Conservation (phyloP, 2,113 vertebrate genomes). For the Connochaetes taurinus region DNA sequence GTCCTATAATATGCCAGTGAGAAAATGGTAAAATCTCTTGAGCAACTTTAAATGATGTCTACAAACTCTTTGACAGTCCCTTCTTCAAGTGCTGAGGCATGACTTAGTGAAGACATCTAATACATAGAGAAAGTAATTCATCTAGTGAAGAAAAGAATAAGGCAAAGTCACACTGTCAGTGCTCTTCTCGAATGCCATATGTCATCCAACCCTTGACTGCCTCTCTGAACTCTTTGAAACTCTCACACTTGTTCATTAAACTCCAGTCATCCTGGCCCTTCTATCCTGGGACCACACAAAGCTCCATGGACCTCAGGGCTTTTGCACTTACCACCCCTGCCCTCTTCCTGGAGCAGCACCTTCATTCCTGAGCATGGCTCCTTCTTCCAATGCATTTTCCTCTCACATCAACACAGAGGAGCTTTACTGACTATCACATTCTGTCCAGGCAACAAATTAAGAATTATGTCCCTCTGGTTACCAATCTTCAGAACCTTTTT, state of each 20-base stretch:
- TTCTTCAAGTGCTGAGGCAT: background rate
- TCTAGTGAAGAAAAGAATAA: background rate
- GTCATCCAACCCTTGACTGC: background rate
- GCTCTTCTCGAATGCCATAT: background rate
- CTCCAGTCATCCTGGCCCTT: background rate
- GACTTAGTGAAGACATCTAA: background rate
- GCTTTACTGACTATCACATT: background rate
- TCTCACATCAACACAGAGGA: background rate
- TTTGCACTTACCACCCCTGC: too few relatives aligned
- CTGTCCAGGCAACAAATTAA: background rate
- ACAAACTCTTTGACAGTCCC: background rate
- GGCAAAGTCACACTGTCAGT: background rate
- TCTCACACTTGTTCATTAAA: background rate
- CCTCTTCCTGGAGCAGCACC: background rate
- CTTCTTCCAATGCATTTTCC: rapidly evolving
- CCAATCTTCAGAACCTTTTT: background rate
- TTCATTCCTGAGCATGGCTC: background rate
- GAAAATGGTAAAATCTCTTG: background rate
- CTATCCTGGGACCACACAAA: background rate
- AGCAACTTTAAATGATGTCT: background rate
- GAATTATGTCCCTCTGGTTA: background rate
- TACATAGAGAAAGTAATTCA: background rate
- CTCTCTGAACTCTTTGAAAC: background rate
- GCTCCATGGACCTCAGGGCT: background rate
- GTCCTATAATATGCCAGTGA: background rate